A percentile compares a stretch with the other conserved stretches of the same genome.
These are phyloP conservation scores for Mustela nigripes DNA, from an alignment of 2,113 vertebrate genomes.

Conservation along the genomic window DNA sequence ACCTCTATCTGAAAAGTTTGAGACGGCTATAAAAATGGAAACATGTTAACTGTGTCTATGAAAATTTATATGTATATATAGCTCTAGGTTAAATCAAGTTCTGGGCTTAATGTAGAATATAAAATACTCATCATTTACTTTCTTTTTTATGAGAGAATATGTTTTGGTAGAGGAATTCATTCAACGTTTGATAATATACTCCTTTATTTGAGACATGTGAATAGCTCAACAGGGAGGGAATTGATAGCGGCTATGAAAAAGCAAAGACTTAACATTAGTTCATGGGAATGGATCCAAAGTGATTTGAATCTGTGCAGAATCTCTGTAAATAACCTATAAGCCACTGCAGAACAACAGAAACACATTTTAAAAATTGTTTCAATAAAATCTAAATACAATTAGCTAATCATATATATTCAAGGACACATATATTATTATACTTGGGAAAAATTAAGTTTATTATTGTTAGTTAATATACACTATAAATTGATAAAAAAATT, in stretches of 20 bases:
- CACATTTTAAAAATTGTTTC: neutral
- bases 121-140: conserved; percentile 66
- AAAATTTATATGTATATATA: conserved; percentile 71
- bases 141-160: conserved; percentile 40
- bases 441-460: neutral
- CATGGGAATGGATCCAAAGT: neutral
- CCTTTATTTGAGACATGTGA: neutral
- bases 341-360: neutral
- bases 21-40: conserved; percentile 74
- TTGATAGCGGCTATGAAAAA: neutral
- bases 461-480: neutral
- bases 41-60: conserved; percentile 58
- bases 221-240: neutral
- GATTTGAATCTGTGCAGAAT: neutral
- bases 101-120: conserved; percentile 46
- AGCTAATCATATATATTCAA: neutral
- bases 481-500: neutral
- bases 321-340: conserved; percentile 51
- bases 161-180: conserved; percentile 54
- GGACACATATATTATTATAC: neutral
- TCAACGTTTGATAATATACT: conserved; percentile 43
- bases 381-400: conserved; percentile 6
- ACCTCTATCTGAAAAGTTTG: conserved; percentile 65
- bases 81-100: conserved; percentile 69
- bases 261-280: neutral